phyloP scores from a whole-genome alignment of 2,797 vertebrate species.

The Xenentodon cancila region DNA sequence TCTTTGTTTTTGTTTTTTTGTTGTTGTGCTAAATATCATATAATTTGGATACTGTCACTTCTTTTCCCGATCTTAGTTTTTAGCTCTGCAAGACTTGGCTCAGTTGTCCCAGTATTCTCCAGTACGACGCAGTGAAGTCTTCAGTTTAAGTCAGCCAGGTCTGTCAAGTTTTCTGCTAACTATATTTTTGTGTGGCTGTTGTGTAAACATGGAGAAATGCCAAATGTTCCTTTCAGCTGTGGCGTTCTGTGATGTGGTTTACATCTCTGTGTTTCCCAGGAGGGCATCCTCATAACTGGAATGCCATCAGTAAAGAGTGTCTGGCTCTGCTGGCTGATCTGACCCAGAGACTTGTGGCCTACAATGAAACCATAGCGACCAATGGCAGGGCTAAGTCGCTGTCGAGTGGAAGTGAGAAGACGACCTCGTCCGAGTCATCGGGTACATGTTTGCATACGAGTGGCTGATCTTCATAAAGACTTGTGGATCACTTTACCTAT shows the following conservation, averaged over 20 bases:
- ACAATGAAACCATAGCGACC: conserved; percentile 91
- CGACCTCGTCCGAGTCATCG: conserved; percentile 78
- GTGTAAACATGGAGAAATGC: no score
- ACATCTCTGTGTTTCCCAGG: conserved; percentile 74
- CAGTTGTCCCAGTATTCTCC: conserved; percentile 93
- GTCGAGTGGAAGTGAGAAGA: conserved; percentile 77
- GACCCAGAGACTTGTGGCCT: conserved; percentile 88
- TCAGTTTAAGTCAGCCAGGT: conserved; percentile 98
- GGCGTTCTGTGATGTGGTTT: background rate
- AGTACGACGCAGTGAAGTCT: conserved; percentile 90
- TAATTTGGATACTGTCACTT: background rate
- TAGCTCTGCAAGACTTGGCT: conserved; percentile 95
- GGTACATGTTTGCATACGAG: conserved; percentile 57
- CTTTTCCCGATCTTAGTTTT: conserved; percentile 81
- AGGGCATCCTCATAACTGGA: conserved; percentile 96
- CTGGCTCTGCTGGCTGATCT: conserved; percentile 88
- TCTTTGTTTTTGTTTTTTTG: background rate
- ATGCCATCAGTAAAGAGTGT: conserved; percentile 91
- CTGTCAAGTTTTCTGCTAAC: background rate
- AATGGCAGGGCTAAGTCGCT: conserved; percentile 88
- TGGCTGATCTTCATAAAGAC: no score
- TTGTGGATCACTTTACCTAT: background rate
- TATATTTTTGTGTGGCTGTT: background rate
- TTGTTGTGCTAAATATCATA: background rate
- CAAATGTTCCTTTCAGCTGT: no score